Conservation (phyloP, 2,797 vertebrate species). For the Mycteria americana region DNA sequence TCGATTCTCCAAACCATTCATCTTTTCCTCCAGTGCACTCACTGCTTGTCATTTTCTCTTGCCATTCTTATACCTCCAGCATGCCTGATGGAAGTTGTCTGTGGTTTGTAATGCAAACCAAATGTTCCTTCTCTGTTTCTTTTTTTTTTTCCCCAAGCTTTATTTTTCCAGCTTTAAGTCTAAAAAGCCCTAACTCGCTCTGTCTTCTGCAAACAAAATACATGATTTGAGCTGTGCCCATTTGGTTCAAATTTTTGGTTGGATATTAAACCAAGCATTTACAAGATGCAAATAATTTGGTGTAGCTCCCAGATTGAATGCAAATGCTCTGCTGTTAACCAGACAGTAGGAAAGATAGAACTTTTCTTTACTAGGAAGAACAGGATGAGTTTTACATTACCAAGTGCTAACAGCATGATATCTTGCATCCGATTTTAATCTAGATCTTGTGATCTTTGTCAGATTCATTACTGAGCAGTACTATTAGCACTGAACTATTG, state of each 20-base stretch:
- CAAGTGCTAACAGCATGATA: not conserved
- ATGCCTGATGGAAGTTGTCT: slow-evolving; percentile 54
- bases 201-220: slow-evolving; percentile 42
- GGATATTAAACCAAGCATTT: not conserved
- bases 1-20: not conserved
- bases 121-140: slow-evolving; percentile 32
- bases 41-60: slow-evolving; percentile 37
- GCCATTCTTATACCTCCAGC: slow-evolving; percentile 31
- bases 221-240: slow-evolving; percentile 8
- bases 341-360: not conserved
- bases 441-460: not conserved
- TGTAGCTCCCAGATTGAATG: not conserved
- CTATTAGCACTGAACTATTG: not conserved
- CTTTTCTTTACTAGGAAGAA: not conserved
- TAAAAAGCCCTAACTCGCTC: slow-evolving; percentile 15
- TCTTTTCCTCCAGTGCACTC: not conserved
- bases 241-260: slow-evolving; percentile 60
- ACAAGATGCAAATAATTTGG: slow-evolving; percentile 17
- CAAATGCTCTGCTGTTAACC: not conserved
- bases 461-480: not conserved
- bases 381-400: slow-evolving; percentile 5
- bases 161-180: slow-evolving; percentile 55
- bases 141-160: not conserved
- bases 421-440: not conserved
- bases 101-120: slow-evolving; percentile 62